Percentiles rank a stretch among this genome's conserved stretches.
phyloP scores from a whole-genome alignment of 2,797 vertebrate species.

The Halcyon chelicuti region DNA sequence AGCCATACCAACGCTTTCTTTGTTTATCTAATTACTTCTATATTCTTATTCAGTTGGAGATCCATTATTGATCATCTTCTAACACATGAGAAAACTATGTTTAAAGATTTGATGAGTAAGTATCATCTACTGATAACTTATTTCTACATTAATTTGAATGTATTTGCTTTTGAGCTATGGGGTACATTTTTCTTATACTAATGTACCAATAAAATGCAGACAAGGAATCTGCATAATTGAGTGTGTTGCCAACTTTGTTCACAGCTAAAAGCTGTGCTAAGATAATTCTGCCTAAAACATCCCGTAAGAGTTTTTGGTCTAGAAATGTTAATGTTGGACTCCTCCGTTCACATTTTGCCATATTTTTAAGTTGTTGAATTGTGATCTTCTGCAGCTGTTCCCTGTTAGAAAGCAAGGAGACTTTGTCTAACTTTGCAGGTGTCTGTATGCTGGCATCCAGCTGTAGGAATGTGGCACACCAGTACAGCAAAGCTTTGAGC shows the following conservation, averaged over 20 bases:
- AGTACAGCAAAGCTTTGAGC: neutral
- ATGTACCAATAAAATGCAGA: neutral
- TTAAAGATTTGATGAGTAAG: slow-evolving; percentile 99
- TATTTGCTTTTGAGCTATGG: neutral
- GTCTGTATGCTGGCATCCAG: neutral
- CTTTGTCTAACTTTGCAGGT: neutral
- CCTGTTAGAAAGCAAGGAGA: neutral
- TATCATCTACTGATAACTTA: slow-evolving; percentile 65
- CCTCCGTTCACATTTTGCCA: neutral
- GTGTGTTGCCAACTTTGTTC: neutral
- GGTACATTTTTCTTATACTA: neutral
- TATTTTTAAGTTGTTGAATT: neutral
- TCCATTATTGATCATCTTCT: slow-evolving; percentile 95
- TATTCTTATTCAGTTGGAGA: slow-evolving; percentile 87
- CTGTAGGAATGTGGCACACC: neutral
- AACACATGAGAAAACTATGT: slow-evolving; percentile 98
- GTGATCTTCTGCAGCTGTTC: neutral
- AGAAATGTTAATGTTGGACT: neutral
- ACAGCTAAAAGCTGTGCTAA: neutral
- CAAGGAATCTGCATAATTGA: neutral
- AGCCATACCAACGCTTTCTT: neutral
- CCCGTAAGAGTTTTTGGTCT: neutral
- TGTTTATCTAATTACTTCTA: neutral
- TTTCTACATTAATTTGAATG: neutral
- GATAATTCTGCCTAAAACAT: neutral